Percentiles rank a stretch among this genome's conserved stretches.
phyloP scores from a whole-genome alignment of 1,140 invertebrate genomes.

The Harpegnathos saltator region DNA sequence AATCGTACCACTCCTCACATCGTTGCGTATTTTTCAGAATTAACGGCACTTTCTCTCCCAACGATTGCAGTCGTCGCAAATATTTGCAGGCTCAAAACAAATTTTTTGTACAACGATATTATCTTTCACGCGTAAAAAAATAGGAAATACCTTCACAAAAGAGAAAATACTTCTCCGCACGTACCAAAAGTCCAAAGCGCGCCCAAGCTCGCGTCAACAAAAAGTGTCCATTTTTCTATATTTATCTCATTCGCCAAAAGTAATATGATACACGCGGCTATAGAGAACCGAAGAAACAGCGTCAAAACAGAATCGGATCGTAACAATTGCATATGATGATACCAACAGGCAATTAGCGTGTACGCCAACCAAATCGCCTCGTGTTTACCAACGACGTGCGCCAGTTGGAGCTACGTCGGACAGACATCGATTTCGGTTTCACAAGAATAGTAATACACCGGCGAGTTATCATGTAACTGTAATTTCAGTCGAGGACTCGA shows the following conservation, averaged over 20 bases:
- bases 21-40: no score
- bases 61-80: no score
- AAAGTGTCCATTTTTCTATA: neutral
- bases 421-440: conserved; percentile 62
- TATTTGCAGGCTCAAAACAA: no score
- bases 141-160: no score
- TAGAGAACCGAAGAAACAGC: neutral
- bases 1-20: no score
- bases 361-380: conserved; percentile 1
- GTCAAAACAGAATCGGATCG: neutral
- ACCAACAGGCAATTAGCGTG: conserved; percentile 63
- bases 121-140: no score
- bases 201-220: neutral
- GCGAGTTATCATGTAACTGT: conserved; percentile 36
- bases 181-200: neutral
- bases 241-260: conserved; percentile 1
- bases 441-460: conserved; percentile 24
- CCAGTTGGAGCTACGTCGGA: conserved; percentile 28
- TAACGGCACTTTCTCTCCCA: no score
- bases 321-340: conserved; percentile 19
- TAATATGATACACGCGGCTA: neutral
- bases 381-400: conserved; percentile 22
- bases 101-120: no score
- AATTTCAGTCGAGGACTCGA: conserved; percentile 34
- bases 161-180: no score